Percentiles rank a stretch among this genome's conserved stretches.
These are phyloP conservation scores for Lepidochrysops patricia DNA, from an alignment of 2,888 invertebrate species.

Conservation along the genomic window DNA sequence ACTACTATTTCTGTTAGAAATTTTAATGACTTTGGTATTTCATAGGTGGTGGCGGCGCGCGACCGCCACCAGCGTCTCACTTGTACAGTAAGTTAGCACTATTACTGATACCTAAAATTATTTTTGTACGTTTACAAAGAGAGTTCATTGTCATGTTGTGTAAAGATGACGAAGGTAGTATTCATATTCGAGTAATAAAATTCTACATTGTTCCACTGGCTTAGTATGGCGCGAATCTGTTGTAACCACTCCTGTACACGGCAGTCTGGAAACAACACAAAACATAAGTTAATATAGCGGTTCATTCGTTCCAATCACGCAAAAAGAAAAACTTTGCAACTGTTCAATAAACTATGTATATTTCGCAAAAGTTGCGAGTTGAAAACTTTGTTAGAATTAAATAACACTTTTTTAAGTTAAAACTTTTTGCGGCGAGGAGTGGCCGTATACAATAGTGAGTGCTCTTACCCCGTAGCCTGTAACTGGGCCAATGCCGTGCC, in stretches of 20 bases:
- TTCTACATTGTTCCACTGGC: conserved; percentile 57
- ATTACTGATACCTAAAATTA: conserved; percentile 62
- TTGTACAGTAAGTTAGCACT: conserved; percentile 62
- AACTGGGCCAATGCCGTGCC: conserved; percentile 96
- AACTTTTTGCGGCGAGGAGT: background rate
- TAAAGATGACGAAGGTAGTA: conserved; percentile 55
- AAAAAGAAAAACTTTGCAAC: background rate
- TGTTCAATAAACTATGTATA: background rate
- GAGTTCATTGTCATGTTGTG: conserved; percentile 73
- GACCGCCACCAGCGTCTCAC: conserved; percentile 37
- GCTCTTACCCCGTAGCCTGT: conserved; percentile 95
- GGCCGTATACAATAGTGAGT: background rate
- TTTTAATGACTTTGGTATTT: conserved; percentile 72
- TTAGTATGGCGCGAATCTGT: conserved; percentile 94
- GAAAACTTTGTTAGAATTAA: background rate
- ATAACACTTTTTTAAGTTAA: conserved; percentile 2
- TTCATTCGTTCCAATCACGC: background rate
- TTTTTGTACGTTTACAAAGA: conserved; percentile 73
- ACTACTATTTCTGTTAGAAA: conserved; percentile 64
- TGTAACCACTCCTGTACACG: conserved; percentile 94
- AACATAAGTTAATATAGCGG: background rate
- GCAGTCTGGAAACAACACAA: conserved; percentile 78
- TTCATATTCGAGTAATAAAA: conserved; percentile 65
- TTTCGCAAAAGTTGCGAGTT: background rate
- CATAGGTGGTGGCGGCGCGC: conserved; percentile 25